Conservation (phyloP, 53 echinoderm and acorn worm species). For the Henricia sp. region DNA sequence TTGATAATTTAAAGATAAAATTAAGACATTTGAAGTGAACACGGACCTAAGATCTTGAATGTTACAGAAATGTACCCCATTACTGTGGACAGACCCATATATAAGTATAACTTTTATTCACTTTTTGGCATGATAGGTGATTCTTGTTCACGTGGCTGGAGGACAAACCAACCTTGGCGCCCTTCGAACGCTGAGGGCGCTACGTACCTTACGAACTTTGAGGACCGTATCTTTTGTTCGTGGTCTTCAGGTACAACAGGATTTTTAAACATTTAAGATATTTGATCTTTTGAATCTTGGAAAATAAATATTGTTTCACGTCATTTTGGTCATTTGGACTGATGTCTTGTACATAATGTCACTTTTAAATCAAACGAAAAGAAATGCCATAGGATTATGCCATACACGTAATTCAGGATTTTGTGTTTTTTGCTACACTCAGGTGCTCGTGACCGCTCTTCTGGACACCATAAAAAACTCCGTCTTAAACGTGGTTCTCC, state of each 20-base stretch:
- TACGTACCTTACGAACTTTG: constrained; percentile 83
- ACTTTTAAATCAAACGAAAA: not conserved
- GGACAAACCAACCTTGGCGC: constrained; percentile 73
- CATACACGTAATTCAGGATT: no score
- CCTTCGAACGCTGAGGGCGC: constrained; percentile 81
- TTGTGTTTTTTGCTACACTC: not conserved
- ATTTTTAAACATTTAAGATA: not conserved
- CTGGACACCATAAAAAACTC: constrained; percentile 95
- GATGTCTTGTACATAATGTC: not conserved
- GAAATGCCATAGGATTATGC: no score
- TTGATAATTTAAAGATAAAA: no score
- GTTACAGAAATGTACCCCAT: no score
- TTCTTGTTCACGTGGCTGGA: constrained; percentile 50
- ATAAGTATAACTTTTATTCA: no score
- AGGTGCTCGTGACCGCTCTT: constrained; percentile 97
- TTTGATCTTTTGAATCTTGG: no score
- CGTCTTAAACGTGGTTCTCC: constrained; percentile 86
- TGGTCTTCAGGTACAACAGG: constrained; percentile 96
- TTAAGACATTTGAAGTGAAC: no score
- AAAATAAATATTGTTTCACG: no score
- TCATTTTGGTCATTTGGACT: no score
- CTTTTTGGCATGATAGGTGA: constrained; percentile 7
- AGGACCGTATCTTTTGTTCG: constrained; percentile 95
- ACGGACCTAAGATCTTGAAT: no score
- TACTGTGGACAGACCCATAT: no score